phyloP scores from a whole-genome alignment of 2,888 invertebrate genomes.

The Helleia helle region DNA sequence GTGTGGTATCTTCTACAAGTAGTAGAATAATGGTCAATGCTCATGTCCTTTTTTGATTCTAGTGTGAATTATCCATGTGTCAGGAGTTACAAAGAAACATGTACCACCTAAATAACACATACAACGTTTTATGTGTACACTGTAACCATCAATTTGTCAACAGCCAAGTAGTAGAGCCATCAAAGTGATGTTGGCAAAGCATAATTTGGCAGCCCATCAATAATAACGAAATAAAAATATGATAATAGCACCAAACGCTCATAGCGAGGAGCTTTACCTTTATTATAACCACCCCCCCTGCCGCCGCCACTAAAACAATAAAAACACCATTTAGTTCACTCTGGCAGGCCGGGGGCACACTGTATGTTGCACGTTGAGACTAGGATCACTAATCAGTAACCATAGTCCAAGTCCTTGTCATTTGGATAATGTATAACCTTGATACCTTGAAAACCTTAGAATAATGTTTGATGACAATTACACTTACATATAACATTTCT shows the following conservation, averaged over 20 bases:
- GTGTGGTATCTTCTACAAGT: no score
- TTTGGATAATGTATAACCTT: conserved; percentile 69
- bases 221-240: conserved; percentile 66
- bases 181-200: conserved; percentile 10
- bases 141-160: conserved; percentile 29
- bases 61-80: no score
- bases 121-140: not conserved
- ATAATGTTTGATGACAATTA: conserved; percentile 23
- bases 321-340: conserved; percentile 83
- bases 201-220: conserved; percentile 67
- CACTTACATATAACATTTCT: conserved; percentile 16
- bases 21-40: no score
- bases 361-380: conserved; percentile 73
- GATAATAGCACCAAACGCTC: conserved; percentile 83
- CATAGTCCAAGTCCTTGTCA: conserved; percentile 69
- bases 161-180: conserved; percentile 32
- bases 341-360: conserved; percentile 72
- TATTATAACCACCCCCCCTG: conserved; percentile 95
- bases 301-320: conserved; percentile 96
- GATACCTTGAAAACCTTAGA: conserved; percentile 69
- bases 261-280: conserved; percentile 93
- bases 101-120: not conserved
- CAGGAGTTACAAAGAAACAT: no score
- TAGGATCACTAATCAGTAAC: conserved; percentile 66
- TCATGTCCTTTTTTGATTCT: no score